Percentiles rank a stretch among this genome's conserved stretches.
Evolutionary conservation across 2,888 invertebrate genomes (phyloP).

Genomic region (Athrips mouffetella): DNA sequence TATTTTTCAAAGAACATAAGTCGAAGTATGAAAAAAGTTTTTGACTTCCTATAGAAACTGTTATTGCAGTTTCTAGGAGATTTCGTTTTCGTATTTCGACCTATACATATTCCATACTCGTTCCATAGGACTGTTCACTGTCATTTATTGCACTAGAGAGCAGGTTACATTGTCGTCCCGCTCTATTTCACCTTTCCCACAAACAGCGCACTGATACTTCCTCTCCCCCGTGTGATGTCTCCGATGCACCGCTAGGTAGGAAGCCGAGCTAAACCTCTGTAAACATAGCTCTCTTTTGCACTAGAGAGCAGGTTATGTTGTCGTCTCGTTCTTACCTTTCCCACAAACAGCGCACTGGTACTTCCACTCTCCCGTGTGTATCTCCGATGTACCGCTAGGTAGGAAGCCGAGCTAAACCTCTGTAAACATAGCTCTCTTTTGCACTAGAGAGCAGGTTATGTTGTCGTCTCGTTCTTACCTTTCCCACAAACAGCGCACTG

Average conservation of each 20-base stretch:
- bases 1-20: too few relatives aligned
- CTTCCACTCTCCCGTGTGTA: conserved; percentile 59
- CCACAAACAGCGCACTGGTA: conserved; percentile 58
- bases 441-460: too few relatives aligned
- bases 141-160: too few relatives aligned
- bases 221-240: conserved; percentile 60
- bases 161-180: too few relatives aligned
- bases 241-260: conserved; percentile 64
- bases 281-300: conserved; percentile 49
- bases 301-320: too few relatives aligned
- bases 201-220: conserved; percentile 54
- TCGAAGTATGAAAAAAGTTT: too few relatives aligned
- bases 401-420: conserved; percentile 65
- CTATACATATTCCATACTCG: too few relatives aligned
- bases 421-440: conserved; percentile 53
- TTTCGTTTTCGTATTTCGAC: background rate
- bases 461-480: too few relatives aligned
- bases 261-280: conserved; percentile 65
- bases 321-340: too few relatives aligned
- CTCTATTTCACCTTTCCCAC: conserved; percentile 64
- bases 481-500: conserved; percentile 59
- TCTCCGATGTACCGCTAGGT: conserved; percentile 64
- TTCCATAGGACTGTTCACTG: too few relatives aligned
- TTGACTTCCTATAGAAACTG: too few relatives aligned
- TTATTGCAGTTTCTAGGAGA: too few relatives aligned